Percentiles rank a stretch among this genome's conserved stretches.
These are phyloP conservation scores for Candidula unifasciata DNA, from an alignment of 2,888 invertebrate species.

Conservation along the genomic window DNA sequence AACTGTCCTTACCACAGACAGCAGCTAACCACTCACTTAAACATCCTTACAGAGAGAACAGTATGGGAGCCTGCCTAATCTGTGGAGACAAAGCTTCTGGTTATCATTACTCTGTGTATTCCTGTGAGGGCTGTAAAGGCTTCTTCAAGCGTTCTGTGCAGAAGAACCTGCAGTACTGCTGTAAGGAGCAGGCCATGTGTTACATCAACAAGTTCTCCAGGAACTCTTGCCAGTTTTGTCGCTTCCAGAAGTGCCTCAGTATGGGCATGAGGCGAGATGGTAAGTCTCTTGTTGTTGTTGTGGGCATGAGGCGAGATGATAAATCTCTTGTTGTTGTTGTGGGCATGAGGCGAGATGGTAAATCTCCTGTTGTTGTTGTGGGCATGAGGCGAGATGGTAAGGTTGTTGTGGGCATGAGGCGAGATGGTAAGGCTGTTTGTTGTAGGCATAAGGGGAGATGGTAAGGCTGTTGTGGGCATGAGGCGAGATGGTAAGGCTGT, in stretches of 20 bases:
- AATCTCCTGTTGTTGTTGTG: constrained; percentile 52
- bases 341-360: too few relatives aligned
- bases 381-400: constrained; percentile 78
- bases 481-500: too few relatives aligned
- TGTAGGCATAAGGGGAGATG: too few relatives aligned
- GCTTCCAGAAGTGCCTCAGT: constrained; percentile 75
- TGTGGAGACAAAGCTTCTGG: constrained; percentile 77
- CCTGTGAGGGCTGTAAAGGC: constrained; percentile 78
- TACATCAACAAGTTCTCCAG: constrained; percentile 76
- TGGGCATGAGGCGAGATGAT: too few relatives aligned
- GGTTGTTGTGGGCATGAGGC: too few relatives aligned
- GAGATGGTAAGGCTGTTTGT: too few relatives aligned
- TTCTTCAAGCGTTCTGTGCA: constrained; percentile 78
- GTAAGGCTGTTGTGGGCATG: constrained; percentile 77
- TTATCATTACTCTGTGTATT: constrained; percentile 77
- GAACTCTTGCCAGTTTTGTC: constrained; percentile 77
- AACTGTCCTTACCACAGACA: not conserved
- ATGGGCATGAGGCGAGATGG: constrained; percentile 78
- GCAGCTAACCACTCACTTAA: not conserved
- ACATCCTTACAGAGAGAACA: constrained; percentile 24
- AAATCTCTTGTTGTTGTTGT: too few relatives aligned
- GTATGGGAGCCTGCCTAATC: constrained; percentile 65
- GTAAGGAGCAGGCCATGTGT: constrained; percentile 72
- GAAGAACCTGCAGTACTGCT: constrained; percentile 75
- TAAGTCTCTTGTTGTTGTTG: constrained; percentile 52